Percentiles rank a stretch among this genome's conserved stretches.
Conservation (phyloP, 1,140 invertebrate species). For the Daktulosphaira vitifoliae region DNA sequence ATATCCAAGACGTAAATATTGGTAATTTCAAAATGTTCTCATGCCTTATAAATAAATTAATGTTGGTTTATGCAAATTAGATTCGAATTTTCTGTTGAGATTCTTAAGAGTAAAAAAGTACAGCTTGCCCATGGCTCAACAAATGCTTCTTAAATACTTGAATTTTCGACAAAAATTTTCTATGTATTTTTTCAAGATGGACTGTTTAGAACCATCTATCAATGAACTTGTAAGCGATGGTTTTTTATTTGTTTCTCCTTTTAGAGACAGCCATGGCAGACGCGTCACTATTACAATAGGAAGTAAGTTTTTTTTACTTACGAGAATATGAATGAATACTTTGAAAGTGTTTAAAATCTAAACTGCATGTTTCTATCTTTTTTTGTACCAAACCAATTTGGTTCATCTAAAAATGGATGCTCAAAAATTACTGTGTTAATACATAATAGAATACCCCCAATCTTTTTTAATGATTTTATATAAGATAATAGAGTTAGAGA, state of each 20-base stretch:
- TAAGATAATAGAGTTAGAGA: too few relatives aligned
- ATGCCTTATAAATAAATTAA: too few relatives aligned
- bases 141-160: constrained; percentile 68
- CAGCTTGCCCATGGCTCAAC: constrained; percentile 66
- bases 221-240: constrained; percentile 39
- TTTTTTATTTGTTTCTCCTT: constrained; percentile 59
- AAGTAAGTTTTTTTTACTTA: constrained; percentile 45
- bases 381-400: too few relatives aligned
- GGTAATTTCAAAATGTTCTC: too few relatives aligned
- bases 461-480: too few relatives aligned
- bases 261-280: constrained; percentile 58
- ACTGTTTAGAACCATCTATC: constrained; percentile 54
- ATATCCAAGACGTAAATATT: constrained; percentile 56
- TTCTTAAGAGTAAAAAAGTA: constrained; percentile 71
- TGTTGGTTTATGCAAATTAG: too few relatives aligned
- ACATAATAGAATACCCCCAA: too few relatives aligned
- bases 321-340: too few relatives aligned
- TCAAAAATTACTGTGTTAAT: too few relatives aligned
- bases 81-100: constrained; percentile 62
- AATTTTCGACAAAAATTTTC: constrained; percentile 58
- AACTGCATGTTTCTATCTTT: too few relatives aligned
- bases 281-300: constrained; percentile 58
- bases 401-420: too few relatives aligned
- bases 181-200: constrained; percentile 54
- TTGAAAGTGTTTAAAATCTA: too few relatives aligned